Evolutionary conservation across 2,797 vertebrate species (phyloP), one percentile per base, ranked within the genome.

Genomic region (Synanceia verrucosa): DNA sequence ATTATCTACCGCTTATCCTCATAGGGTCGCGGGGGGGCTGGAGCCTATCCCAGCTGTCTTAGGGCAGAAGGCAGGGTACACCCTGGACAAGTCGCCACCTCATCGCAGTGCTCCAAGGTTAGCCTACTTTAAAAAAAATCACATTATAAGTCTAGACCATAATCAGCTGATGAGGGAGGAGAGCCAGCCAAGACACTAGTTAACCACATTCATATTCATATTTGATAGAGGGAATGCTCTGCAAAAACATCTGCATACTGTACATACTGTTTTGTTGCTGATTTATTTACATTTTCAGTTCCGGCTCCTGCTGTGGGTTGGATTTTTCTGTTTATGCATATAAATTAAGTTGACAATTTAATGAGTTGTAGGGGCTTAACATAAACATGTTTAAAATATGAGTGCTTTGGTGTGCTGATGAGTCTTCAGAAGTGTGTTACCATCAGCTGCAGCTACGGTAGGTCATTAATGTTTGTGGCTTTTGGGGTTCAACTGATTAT

Each of bases 61-160:
- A n/a, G n/a, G n/a, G n/a, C n/a, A n/a, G n/a, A n/a, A n/a, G n/a
- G n/a, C n/a, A n/a, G n/a, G n/a, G n/a, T n/a, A n/a, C n/a, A n/a
- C n/a, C n/a, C n/a, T n/a, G n/a, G n/a, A n/a, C n/a, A n/a, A n/a
- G n/a, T n/a, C n/a, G n/a, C n/a, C n/a, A n/a, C n/a, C n/a, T n/a
- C n/a, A n/a, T n/a, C n/a, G n/a, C n/a, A n/a, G n/a, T n/a, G n/a
- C n/a, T 70, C 34, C 57, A 57, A 78, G 73, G 72, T 82, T 65
- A n/a, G n/a, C n/a, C n/a, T n/a, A 76, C 48, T 69, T 70, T 69
- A 46, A 69, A 77, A 46, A 69, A 77, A 85, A 61, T 73, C 70
- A 26, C 34, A 70, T 61, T 43, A 52, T 56, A 34, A 33, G 36
- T 36, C 34, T 28, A 13, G 21, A 60, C 43, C 19, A 29, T 23